Base-by-base conservation (phyloP, 53 echinoderm and acorn worm genomes). In the Pentamera pediparva region DNA sequence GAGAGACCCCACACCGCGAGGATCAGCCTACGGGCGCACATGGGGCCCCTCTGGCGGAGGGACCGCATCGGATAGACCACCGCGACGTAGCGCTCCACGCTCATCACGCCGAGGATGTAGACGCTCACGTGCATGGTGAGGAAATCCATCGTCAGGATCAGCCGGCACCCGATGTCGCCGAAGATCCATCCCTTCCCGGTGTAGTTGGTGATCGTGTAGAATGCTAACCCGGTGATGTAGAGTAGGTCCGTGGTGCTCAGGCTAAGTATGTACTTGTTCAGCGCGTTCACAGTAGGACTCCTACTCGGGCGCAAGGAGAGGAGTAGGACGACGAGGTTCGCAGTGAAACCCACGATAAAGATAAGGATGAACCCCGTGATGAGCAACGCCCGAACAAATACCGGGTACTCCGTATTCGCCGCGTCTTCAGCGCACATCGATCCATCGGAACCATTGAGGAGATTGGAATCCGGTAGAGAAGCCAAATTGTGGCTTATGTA, bases 51-150 rank as follows among this genome's bases (percentile, higher is more conserved):
- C 45, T 75, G 83, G 38, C 64, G 78, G 4, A 83, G 49, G 6
- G 88, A 88, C 59, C 60, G 37, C 88, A 88, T 88, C 9, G 88
- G 88, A n/a, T 79, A 76, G n/a, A 83, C 79, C 4, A 88, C 76
- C 6, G 83, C 88, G 13, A 88, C 75, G 47, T 83, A 88, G 6
- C 88, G 63, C 60, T 88, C 86, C 39, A 86, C 65, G 59, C 86
- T 86, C 86, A 86, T 86, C 15, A 81, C 81, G 2, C 76, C 61
- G 10, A 86, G 70, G 30, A 86, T 81, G 28, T 81, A 86, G 3
- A 81, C 81, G 21, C 86, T 80, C 9, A 80, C 85, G 20, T 52
- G 55, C 76, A 61, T 78, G 33, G 83, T 79, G 27, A 88, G 27
- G 33, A 88, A 41, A 30, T 88, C 88, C 27, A 74, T 33, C 24